These are phyloP conservation scores for Ennomos erosarius DNA, from an alignment of 2,888 invertebrate genomes.

Conservation along the genomic window DNA sequence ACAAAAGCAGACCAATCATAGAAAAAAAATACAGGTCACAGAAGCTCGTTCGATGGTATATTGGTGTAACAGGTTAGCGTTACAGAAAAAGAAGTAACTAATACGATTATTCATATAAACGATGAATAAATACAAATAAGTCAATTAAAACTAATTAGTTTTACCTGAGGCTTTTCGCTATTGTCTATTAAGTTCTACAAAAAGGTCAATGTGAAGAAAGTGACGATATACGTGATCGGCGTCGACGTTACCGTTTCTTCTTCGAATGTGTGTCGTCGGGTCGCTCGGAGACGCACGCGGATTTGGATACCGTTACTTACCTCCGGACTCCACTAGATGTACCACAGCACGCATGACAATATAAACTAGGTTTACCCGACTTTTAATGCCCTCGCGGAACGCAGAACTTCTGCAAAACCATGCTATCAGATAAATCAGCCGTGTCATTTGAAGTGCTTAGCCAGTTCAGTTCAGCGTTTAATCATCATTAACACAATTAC, in stretches of 20 bases:
- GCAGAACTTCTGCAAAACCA: slow-evolving; percentile 6
- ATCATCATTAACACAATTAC: too few relatives aligned
- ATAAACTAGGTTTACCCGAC: slow-evolving; percentile 17
- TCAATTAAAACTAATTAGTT: too few relatives aligned
- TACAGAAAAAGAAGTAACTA: too few relatives aligned
- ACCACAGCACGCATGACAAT: slow-evolving; percentile 54
- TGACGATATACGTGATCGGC: slow-evolving; percentile 46
- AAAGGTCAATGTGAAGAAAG: slow-evolving; percentile 48
- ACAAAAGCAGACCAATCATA: too few relatives aligned
- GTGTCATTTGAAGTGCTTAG: too few relatives aligned
- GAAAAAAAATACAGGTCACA: too few relatives aligned
- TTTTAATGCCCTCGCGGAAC: slow-evolving; percentile 10
- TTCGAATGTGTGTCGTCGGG: slow-evolving; percentile 57
- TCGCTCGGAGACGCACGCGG: slow-evolving; percentile 44
- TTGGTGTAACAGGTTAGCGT: too few relatives aligned
- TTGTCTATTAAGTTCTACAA: slow-evolving; percentile 5
- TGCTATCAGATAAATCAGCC: not conserved
- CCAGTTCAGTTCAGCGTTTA: too few relatives aligned
- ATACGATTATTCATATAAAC: too few relatives aligned
- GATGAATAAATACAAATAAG: too few relatives aligned
- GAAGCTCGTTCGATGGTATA: too few relatives aligned
- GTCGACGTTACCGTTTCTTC: slow-evolving; percentile 45
- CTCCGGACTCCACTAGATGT: slow-evolving; percentile 29
- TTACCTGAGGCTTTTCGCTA: too few relatives aligned
- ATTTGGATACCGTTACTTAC: slow-evolving; percentile 36